These are phyloP conservation scores for Drosophila miranda DNA, from an alignment of 1,140 invertebrate species.

Conservation along the genomic window DNA sequence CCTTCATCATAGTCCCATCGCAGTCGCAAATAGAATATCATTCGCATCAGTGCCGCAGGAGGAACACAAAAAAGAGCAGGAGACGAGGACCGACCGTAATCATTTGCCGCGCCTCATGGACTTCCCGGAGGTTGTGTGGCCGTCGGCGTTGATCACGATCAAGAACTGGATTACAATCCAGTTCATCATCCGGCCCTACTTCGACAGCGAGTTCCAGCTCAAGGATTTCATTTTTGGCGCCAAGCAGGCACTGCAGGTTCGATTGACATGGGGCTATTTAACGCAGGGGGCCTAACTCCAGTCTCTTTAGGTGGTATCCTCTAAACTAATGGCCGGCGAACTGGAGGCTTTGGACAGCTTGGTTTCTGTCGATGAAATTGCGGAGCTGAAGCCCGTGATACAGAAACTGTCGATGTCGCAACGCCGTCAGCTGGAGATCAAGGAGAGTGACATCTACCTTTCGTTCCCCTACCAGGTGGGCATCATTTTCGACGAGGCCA, in stretches of 20 bases:
- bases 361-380: slow-evolving; percentile 86
- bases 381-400: slow-evolving; percentile 86
- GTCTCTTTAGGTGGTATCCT: slow-evolving; percentile 85
- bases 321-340: slow-evolving; percentile 86
- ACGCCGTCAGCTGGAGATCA: slow-evolving; percentile 86
- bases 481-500: slow-evolving; percentile 88
- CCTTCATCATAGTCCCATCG: slow-evolving; percentile 13
- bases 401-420: slow-evolving; percentile 86
- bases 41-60: slow-evolving; percentile 51
- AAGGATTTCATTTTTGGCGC: slow-evolving; percentile 88
- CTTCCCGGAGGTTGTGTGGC: slow-evolving; percentile 88
- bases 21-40: background rate
- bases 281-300: background rate
- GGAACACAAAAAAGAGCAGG: slow-evolving; percentile 49
- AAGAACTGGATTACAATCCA: slow-evolving; percentile 89
- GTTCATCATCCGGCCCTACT: slow-evolving; percentile 90
- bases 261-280: slow-evolving; percentile 16
- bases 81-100: slow-evolving; percentile 34
- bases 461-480: slow-evolving; percentile 91
- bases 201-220: slow-evolving; percentile 88
- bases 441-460: slow-evolving; percentile 89
- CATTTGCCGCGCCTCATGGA: slow-evolving; percentile 87
- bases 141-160: slow-evolving; percentile 87
- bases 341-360: slow-evolving; percentile 86
- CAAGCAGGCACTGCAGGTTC: slow-evolving; percentile 88